Evolutionary conservation across 2,113 vertebrate species (phyloP).

Genomic region (Brevimyrus niger): DNA sequence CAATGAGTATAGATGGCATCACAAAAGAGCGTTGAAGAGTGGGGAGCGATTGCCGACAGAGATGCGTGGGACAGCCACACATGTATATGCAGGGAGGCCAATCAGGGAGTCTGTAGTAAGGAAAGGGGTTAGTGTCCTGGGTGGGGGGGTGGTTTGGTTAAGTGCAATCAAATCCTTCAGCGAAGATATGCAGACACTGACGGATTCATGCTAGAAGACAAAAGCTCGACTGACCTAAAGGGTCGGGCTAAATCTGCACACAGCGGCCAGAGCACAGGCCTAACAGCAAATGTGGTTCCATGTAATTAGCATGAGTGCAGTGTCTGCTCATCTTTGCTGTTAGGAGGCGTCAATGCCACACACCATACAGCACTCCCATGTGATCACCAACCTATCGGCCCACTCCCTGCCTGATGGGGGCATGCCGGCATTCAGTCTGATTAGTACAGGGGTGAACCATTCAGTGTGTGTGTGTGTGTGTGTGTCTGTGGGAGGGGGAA

Average conservation of each 20-base stretch:
- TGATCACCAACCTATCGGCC: constrained; percentile 10
- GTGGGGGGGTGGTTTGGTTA: neutral
- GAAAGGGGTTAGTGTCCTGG: constrained; percentile 38
- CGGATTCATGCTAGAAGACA: neutral
- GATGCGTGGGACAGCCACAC: neutral
- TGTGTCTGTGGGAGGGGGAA: constrained; percentile 20
- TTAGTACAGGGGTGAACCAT: constrained; percentile 46
- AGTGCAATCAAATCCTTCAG: constrained; percentile 21
- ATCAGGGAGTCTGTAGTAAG: constrained; percentile 30
- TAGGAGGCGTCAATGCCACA: neutral
- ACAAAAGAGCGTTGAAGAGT: neutral
- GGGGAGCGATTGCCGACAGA: neutral
- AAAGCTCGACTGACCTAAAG: neutral
- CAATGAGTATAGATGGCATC: neutral
- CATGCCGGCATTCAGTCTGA: constrained; percentile 63
- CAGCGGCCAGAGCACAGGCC: neutral
- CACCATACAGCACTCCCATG: constrained; percentile 1
- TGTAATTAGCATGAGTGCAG: constrained; percentile 4
- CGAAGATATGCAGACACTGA: constrained; percentile 18
- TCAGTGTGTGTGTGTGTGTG: constrained; percentile 29
- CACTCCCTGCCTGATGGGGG: constrained; percentile 34
- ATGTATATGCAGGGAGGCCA: constrained; percentile 26
- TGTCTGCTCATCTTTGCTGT: constrained; percentile 13
- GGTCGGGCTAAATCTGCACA: neutral
- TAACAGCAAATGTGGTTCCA: neutral